These are phyloP conservation scores for Microtus ochrogaster DNA, from an alignment of 2,113 vertebrate species.

Conservation along the genomic window DNA sequence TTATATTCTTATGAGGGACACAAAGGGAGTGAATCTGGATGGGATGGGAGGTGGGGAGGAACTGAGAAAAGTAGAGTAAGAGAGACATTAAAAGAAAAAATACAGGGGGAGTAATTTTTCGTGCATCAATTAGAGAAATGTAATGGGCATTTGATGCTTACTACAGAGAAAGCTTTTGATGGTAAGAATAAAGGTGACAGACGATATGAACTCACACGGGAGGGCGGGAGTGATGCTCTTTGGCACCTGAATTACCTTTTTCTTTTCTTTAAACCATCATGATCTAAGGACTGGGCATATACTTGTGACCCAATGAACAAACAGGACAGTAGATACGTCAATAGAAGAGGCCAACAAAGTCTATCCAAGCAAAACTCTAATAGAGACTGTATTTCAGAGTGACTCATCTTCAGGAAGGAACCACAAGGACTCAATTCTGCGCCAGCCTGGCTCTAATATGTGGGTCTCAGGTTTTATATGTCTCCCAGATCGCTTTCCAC, in stretches of 20 bases:
- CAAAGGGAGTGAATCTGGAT: not conserved
- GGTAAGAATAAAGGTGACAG: not conserved
- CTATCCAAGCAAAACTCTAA: not conserved
- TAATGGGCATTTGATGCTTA: not conserved
- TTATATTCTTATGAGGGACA: not conserved
- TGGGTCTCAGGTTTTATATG: constrained; percentile 42
- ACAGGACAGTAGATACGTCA: not conserved
- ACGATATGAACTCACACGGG: not conserved
- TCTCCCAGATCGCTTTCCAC: not conserved
- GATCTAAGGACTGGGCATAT: not conserved
- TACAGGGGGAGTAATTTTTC: not conserved
- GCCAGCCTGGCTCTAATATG: not conserved
- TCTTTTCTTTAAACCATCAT: not conserved
- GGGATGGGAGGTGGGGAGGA: not conserved
- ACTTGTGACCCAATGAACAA: not conserved
- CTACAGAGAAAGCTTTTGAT: not conserved
- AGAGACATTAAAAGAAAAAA: not conserved
- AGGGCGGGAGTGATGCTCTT: not conserved
- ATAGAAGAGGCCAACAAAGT: not conserved
- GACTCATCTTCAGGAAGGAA: not conserved
- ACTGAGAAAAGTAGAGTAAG: not conserved
- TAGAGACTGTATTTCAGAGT: not conserved
- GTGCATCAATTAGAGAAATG: constrained; percentile 1
- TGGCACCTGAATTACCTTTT: not conserved
- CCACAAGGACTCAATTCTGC: not conserved